Conservation (phyloP, 2,113 vertebrate species). For the Festucalex cinctus region DNA sequence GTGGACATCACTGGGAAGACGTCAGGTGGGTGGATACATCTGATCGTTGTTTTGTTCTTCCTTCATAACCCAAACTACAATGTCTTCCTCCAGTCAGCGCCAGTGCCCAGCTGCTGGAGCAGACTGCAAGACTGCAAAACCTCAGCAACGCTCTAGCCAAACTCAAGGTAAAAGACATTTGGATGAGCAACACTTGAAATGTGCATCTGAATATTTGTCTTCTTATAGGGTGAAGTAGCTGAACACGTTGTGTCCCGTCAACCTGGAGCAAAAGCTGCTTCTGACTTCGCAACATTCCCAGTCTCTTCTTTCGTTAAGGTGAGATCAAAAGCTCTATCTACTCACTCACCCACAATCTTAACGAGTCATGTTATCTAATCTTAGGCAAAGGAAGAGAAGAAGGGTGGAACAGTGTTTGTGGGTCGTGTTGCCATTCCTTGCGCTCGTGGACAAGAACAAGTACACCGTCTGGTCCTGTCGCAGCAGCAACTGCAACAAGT, state of each 20-base stretch:
- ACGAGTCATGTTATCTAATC: background rate
- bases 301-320: constrained; percentile 86
- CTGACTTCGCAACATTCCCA: constrained; percentile 86
- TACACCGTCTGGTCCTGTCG: constrained; percentile 81
- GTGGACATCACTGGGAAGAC: constrained; percentile 82
- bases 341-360: background rate
- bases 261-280: constrained; percentile 77
- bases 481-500: constrained; percentile 82
- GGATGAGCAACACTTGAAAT: background rate
- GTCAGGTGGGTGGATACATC: constrained; percentile 64
- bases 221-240: constrained; percentile 81
- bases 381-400: constrained; percentile 82
- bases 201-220: background rate
- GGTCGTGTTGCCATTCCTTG: constrained; percentile 86
- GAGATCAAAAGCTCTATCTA: background rate
- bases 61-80: background rate
- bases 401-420: constrained; percentile 72
- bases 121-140: constrained; percentile 78
- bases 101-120: constrained; percentile 81
- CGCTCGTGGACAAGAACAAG: constrained; percentile 77
- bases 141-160: constrained; percentile 79
- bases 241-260: constrained; percentile 80
- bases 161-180: constrained; percentile 74
- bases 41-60: too few species aligned
- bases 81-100: constrained; percentile 67